phyloP scores from a whole-genome alignment of 2,888 invertebrate species.

The Nasonia oneida region DNA sequence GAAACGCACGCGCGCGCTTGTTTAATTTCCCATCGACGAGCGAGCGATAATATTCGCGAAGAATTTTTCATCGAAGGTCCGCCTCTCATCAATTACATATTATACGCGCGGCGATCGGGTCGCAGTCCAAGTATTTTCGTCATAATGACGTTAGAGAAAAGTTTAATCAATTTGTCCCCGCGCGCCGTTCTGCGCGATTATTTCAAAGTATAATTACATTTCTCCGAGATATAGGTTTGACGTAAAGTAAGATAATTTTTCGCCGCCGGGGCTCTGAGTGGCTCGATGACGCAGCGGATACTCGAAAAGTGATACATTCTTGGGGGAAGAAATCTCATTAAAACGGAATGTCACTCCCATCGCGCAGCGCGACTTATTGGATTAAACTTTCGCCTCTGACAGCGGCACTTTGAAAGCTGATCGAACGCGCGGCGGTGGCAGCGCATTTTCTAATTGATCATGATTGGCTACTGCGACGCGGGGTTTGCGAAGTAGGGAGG shows the following conservation, averaged over 20 bases:
- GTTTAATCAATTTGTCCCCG: constrained; percentile 38
- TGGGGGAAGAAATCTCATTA: constrained; percentile 59
- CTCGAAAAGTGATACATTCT: constrained; percentile 58
- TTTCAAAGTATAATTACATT: constrained; percentile 43
- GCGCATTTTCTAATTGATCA: constrained; percentile 56
- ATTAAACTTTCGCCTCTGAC: constrained; percentile 58
- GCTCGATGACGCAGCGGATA: constrained; percentile 46
- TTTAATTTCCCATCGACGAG: constrained; percentile 1
- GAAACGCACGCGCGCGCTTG: background rate
- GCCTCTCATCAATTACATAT: background rate
- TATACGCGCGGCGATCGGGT: background rate
- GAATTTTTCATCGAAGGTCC: background rate
- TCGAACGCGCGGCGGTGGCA: background rate
- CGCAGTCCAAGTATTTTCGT: background rate
- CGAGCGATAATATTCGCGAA: background rate
- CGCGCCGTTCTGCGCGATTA: background rate
- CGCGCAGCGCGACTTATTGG: constrained; percentile 55
- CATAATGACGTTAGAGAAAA: background rate
- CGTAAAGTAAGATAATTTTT: constrained; percentile 34
- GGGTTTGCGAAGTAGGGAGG: background rate
- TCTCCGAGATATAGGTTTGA: constrained; percentile 25
- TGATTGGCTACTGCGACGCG: constrained; percentile 28
- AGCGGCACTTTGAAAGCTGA: constrained; percentile 17
- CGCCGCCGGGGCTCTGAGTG: background rate
- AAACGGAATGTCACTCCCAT: constrained; percentile 48